phyloP scores from a whole-genome alignment of 2,113 vertebrate genomes.

The Pycnonotus jocosus region DNA sequence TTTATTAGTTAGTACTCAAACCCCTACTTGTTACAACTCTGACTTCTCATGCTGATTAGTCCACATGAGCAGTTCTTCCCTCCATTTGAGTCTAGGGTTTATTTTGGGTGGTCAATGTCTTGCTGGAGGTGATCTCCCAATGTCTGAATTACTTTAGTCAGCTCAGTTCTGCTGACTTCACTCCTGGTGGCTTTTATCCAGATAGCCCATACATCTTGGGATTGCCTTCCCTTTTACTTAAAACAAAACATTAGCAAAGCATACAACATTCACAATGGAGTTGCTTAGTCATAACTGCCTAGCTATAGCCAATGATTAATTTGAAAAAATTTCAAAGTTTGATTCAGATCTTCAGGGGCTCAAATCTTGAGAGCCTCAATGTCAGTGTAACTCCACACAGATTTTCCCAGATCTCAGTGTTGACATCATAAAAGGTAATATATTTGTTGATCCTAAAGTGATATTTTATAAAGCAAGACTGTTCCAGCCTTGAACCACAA shows the following conservation, averaged over 20 bases:
- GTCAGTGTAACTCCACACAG: not conserved
- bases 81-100: not conserved
- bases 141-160: not conserved
- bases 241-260: not conserved
- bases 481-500: not conserved
- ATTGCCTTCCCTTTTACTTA: not conserved
- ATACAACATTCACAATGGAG: not conserved
- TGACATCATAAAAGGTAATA: not conserved
- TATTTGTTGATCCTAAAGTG: not conserved
- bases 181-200: not conserved
- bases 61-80: not conserved
- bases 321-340: not conserved
- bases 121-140: rapidly evolving
- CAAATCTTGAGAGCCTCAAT: not conserved
- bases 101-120: not conserved
- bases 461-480: not conserved
- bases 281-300: not conserved
- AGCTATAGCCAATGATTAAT: not conserved
- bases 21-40: not conserved
- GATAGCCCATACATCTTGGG: not conserved
- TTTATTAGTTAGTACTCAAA: not conserved
- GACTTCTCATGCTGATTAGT: not conserved
- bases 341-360: not conserved
- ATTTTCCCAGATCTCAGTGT: not conserved
- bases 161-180: not conserved